Conservation (phyloP, 1,140 invertebrate genomes). For the Zaprionus tsacasi region DNA sequence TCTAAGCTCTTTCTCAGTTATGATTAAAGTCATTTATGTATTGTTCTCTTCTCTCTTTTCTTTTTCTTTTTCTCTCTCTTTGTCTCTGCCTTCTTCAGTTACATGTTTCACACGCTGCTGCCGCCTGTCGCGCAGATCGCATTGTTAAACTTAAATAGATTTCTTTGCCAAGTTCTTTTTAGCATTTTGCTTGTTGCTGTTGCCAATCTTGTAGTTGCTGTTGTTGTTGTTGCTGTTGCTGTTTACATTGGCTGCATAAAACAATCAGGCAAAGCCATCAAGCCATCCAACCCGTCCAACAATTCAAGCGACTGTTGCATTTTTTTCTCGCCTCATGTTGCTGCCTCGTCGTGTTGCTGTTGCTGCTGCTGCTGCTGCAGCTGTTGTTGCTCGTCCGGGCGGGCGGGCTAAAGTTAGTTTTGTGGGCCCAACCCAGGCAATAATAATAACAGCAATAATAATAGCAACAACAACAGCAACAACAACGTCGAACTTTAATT, state of each 20-base stretch:
- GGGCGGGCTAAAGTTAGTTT: slow-evolving; percentile 46
- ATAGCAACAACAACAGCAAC: slow-evolving; percentile 32
- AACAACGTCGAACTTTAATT: slow-evolving; percentile 83
- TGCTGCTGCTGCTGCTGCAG: slow-evolving; percentile 28
- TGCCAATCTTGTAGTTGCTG: not conserved
- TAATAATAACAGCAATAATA: slow-evolving; percentile 72
- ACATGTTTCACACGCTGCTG: slow-evolving; percentile 40
- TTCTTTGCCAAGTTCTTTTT: slow-evolving; percentile 33
- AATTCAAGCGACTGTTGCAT: slow-evolving; percentile 39
- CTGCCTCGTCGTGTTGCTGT: slow-evolving; percentile 1
- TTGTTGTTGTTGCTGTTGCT: slow-evolving; percentile 6
- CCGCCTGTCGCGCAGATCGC: slow-evolving; percentile 17
- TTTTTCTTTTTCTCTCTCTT: not conserved
- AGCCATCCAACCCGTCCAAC: slow-evolving; percentile 1
- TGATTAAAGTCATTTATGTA: not conserved
- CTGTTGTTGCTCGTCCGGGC: slow-evolving; percentile 22
- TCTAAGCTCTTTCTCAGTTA: not conserved
- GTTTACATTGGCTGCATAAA: slow-evolving; percentile 48
- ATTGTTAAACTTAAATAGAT: slow-evolving; percentile 42
- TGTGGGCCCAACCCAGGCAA: slow-evolving; percentile 62
- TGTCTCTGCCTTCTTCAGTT: not conserved
- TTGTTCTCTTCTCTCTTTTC: not conserved
- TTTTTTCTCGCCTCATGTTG: slow-evolving; percentile 41
- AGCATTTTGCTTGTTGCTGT: slow-evolving; percentile 15
- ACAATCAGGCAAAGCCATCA: slow-evolving; percentile 35